These are phyloP conservation scores for Porites lobata DNA, from an alignment of 92 coral and sea anemone genomes.

Conservation along the genomic window DNA sequence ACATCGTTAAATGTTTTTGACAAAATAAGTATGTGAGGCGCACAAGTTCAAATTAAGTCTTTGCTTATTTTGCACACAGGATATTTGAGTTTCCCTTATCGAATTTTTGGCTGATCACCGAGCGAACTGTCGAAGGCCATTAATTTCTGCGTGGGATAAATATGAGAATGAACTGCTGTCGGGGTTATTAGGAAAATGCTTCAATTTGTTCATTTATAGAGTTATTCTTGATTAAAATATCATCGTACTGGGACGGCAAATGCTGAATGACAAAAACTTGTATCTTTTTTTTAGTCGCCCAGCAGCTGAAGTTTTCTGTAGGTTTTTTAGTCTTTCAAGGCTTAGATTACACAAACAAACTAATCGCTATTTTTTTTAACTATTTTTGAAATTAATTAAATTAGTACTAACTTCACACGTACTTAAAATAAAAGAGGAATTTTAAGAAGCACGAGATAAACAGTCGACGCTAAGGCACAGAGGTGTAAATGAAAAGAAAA, in stretches of 20 bases:
- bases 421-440: constrained; percentile 12
- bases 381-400: constrained; percentile 19
- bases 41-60: constrained; percentile 1
- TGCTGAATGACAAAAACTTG: not conserved
- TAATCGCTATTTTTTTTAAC: not conserved
- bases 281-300: too few relatives aligned
- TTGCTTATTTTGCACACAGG: not conserved
- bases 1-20: not conserved
- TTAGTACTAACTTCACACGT: not conserved
- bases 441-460: not conserved
- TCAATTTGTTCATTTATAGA: constrained; percentile 35
- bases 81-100: constrained; percentile 1
- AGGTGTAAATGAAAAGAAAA: constrained; percentile 12
- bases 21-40: not conserved
- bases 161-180: constrained; percentile 53
- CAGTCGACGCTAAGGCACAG: not conserved
- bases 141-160: constrained; percentile 44
- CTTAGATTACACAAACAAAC: not conserved
- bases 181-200: constrained; percentile 33
- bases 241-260: not conserved
- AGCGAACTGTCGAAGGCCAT: constrained; percentile 8
- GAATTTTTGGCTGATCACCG: constrained; percentile 11
- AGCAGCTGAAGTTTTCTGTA: not conserved
- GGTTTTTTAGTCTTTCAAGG: not conserved
- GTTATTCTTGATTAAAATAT: constrained; percentile 30